Evolutionary conservation across 2,888 invertebrate genomes (phyloP), one percentile per base, ranked within the genome.

Genomic region (Rambutsinella grinnellia): DNA sequence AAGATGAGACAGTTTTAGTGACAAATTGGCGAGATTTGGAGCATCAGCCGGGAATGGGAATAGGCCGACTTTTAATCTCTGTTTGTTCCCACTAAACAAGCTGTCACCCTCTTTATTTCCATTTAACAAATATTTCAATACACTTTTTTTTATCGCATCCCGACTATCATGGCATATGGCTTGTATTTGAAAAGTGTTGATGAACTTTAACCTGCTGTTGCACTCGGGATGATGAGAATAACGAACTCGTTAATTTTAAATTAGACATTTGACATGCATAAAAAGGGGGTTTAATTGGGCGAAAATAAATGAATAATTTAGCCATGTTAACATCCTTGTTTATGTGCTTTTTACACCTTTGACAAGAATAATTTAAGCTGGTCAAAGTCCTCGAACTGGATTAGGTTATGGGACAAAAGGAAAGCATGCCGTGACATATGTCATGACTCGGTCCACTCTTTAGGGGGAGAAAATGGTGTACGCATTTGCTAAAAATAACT

Each of bases 131-230:
- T n/a, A n/a, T n/a, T n/a, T n/a, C n/a, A n/a, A n/a, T n/a, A n/a
- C n/a, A n/a, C n/a, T n/a, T n/a, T n/a, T n/a, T n/a, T n/a, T n/a
- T n/a, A n/a, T n/a, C n/a, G n/a, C n/a, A n/a, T n/a, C n/a, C n/a
- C n/a, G n/a, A n/a, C n/a, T n/a, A n/a, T n/a, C 36, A 5, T 36
- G 36, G 36, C 36, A 36, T 36, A n/a, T 13, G 36, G 36, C 36
- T 8, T 36, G 36, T 36, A 36, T 36, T 36, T 8, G 13, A 36
- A 36, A 36, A 36, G 36, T 36, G 36, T 36, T 27, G 56, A 56
- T 58, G 58, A 58, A 58, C 58, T 58, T 56, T 58, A 58, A 27
- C 58, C 28, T 58, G 58, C 17, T 36, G 36, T 58, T 58, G 36
- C 19, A 21, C 58, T 36, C 13, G 36, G 36, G 36, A 36, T n/a